Evolutionary conservation across 2,888 invertebrate genomes (phyloP).

Genomic region (Agrotis segetum): DNA sequence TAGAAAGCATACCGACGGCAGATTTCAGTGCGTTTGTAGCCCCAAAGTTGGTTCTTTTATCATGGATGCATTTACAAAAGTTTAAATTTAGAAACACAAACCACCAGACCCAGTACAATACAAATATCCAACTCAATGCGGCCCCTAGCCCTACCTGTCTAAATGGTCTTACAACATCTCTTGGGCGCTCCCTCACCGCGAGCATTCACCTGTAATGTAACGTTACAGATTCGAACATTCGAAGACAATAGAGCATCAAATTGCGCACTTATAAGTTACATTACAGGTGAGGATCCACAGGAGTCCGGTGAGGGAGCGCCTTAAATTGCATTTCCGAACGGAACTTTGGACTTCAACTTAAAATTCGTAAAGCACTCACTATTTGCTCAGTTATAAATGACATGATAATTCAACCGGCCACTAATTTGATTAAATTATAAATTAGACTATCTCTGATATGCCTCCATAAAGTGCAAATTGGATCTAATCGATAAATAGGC

Average conservation of each 20-base stretch:
- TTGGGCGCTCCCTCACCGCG: too few species aligned
- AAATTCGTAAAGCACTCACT: slow-evolving; percentile 19
- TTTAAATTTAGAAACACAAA: too few species aligned
- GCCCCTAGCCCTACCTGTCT: neutral
- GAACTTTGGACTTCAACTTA: slow-evolving; percentile 7
- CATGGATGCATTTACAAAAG: neutral
- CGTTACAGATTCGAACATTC: too few species aligned
- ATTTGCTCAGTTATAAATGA: slow-evolving; percentile 31
- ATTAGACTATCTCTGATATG: slow-evolving; percentile 50
- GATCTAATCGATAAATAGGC: slow-evolving; percentile 56
- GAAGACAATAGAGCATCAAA: too few species aligned
- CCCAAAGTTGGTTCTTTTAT: neutral
- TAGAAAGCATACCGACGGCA: too few species aligned
- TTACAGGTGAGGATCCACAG: too few species aligned
- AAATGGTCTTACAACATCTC: slow-evolving; percentile 18
- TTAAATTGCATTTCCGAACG: neutral
- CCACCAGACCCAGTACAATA: neutral
- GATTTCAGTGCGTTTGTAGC: too few species aligned
- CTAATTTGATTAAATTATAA: slow-evolving; percentile 45
- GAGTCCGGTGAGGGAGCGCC: too few species aligned
- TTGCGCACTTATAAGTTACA: too few species aligned
- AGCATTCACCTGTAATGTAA: too few species aligned
- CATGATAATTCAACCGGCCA: slow-evolving; percentile 37
- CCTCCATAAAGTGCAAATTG: slow-evolving; percentile 50
- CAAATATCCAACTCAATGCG: neutral